Conservation (phyloP, 2,797 vertebrate species). For the Manis javanica region DNA sequence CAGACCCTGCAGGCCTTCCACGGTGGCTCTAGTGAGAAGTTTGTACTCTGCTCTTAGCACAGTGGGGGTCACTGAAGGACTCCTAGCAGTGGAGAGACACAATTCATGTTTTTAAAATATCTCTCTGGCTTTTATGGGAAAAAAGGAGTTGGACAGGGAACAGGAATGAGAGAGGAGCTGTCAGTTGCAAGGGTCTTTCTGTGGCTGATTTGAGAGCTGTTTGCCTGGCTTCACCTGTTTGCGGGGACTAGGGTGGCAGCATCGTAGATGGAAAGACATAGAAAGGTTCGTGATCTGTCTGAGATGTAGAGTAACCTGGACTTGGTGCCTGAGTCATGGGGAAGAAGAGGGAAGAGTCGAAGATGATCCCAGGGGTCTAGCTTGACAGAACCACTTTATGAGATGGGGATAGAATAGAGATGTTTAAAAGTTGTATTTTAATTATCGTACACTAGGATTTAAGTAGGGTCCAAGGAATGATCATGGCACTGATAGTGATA, state of each 20-base stretch:
- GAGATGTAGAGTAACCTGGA: not conserved
- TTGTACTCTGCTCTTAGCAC: not conserved
- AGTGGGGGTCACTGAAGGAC: not conserved
- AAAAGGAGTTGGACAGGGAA: not conserved
- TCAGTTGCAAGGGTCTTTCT: not conserved
- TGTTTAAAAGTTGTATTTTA: not conserved
- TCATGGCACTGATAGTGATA: not conserved
- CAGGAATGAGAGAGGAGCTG: not conserved
- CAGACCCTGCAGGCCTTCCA: not conserved
- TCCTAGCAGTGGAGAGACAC: not conserved
- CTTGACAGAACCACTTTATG: not conserved
- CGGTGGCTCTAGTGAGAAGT: not conserved
- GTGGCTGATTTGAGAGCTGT: accelerated
- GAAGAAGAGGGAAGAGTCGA: not conserved
- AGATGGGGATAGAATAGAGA: not conserved
- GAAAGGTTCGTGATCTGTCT: not conserved
- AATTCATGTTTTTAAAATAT: not conserved
- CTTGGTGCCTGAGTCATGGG: not conserved
- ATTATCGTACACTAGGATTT: not conserved
- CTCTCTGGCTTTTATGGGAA: not conserved
- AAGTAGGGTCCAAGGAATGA: not conserved
- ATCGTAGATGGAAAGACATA: not conserved
- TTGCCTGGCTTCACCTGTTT: not conserved
- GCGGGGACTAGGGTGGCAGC: not conserved
- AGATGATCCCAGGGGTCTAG: not conserved